A percentile compares a stretch with the other conserved stretches of the same genome.
These are phyloP conservation scores for Phataginus tetradactyla DNA, from an alignment of 2,797 vertebrate species.

Conservation along the genomic window DNA sequence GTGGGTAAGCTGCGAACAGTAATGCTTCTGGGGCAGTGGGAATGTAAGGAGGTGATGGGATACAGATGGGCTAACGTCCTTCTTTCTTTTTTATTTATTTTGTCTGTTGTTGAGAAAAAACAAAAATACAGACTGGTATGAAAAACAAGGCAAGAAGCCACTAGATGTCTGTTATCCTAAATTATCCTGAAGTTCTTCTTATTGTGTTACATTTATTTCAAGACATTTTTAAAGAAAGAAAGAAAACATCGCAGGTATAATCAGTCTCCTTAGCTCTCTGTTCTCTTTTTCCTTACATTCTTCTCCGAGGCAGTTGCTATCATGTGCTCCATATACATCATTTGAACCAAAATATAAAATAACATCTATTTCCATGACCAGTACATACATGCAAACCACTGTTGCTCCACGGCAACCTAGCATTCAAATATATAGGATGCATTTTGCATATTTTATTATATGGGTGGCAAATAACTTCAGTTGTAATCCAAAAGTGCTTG, in stretches of 20 bases:
- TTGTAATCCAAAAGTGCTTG: background rate
- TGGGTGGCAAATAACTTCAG: background rate
- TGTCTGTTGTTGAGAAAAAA: background rate
- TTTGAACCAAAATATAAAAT: background rate
- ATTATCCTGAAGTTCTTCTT: background rate
- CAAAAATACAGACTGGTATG: background rate
- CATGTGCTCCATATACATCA: background rate
- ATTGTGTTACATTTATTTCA: background rate
- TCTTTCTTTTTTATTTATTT: background rate
- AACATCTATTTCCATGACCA: background rate
- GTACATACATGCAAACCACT: background rate
- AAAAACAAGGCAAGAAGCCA: background rate
- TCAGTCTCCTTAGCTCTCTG: background rate
- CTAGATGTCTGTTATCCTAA: background rate
- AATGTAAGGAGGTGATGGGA: background rate
- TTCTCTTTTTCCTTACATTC: background rate
- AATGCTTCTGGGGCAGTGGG: background rate
- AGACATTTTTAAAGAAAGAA: background rate
- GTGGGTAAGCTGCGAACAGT: fast-evolving
- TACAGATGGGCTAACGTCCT: too few relatives aligned
- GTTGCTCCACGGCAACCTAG: too few relatives aligned
- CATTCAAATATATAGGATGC: background rate
- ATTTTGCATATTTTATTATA: background rate
- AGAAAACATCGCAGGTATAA: background rate
- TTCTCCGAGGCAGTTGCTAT: background rate